These are phyloP conservation scores for Drosophila heteroneura DNA, from an alignment of 2,888 invertebrate genomes.

Conservation along the genomic window DNA sequence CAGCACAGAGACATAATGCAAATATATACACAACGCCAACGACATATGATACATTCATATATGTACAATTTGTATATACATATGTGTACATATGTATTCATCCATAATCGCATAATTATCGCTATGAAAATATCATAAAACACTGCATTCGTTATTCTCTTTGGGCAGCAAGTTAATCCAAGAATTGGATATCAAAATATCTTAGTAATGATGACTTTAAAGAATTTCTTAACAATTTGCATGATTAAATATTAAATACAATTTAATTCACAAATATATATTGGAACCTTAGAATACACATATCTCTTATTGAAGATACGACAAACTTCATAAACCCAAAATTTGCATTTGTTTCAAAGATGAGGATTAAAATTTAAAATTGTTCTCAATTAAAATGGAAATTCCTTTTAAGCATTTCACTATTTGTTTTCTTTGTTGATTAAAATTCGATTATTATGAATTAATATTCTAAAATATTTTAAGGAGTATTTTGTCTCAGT, in stretches of 20 bases:
- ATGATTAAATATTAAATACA: not conserved
- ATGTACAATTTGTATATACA: conserved; percentile 24
- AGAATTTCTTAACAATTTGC: not conserved
- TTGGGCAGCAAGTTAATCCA: conserved; percentile 14
- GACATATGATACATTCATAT: conserved; percentile 51
- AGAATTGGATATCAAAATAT: conserved; percentile 4
- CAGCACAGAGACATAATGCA: conserved; percentile 63
- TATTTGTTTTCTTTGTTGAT: not conserved
- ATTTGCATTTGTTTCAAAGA: not conserved
- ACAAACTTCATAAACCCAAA: not conserved
- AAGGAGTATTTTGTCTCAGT: not conserved
- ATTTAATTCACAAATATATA: not conserved
- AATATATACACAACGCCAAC: conserved; percentile 42
- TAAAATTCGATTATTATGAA: not conserved
- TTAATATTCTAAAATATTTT: not conserved
- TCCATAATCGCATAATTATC: conserved; percentile 39
- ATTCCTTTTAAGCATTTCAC: not conserved
- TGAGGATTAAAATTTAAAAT: not conserved
- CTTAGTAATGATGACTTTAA: not conserved
- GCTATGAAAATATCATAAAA: conserved; percentile 51
- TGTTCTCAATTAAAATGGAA: not conserved
- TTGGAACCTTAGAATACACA: not conserved
- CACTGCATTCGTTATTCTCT: conserved; percentile 11
- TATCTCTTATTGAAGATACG: not conserved
- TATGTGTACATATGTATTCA: conserved; percentile 13